A percentile compares a stretch with the other conserved stretches of the same genome.
Evolutionary conservation across 2,113 vertebrate species (phyloP).

Genomic region (Cavia porcellus): DNA sequence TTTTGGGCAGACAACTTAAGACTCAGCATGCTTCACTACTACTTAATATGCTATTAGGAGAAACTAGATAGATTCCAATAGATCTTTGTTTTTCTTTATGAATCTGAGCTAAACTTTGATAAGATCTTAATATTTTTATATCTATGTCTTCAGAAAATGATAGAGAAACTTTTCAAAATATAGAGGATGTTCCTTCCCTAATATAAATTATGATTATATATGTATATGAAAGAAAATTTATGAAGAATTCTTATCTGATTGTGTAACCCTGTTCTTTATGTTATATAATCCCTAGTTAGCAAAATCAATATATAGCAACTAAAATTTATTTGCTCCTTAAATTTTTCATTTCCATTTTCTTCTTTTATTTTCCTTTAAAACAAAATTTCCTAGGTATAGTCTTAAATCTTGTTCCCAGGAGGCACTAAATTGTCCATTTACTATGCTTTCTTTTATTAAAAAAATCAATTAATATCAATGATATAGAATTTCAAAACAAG

Average conservation of each 20-base stretch:
- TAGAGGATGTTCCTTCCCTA: neutral
- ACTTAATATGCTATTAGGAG: neutral
- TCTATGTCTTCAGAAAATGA: conserved; percentile 14
- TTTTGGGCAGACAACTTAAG: neutral
- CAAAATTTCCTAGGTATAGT: neutral
- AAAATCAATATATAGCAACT: neutral
- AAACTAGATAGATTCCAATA: neutral
- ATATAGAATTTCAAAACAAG: too few relatives aligned
- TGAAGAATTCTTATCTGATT: neutral
- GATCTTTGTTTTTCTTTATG: neutral
- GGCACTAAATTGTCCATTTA: neutral
- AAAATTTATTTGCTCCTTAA: neutral
- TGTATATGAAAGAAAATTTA: neutral
- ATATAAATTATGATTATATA: neutral
- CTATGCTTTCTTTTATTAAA: neutral
- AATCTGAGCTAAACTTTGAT: neutral
- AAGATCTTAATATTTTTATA: conserved; percentile 15
- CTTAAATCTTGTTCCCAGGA: neutral
- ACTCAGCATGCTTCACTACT: neutral
- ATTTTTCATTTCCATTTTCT: neutral
- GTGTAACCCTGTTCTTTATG: neutral
- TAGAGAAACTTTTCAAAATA: neutral
- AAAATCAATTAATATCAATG: too few relatives aligned
- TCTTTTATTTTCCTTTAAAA: neutral
- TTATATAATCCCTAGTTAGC: neutral